Percentiles rank a stretch among this genome's conserved stretches.
Evolutionary conservation across 64 coral and sea anemone species (phyloP).

Genomic region (Dendrophyllia cribrosa): DNA sequence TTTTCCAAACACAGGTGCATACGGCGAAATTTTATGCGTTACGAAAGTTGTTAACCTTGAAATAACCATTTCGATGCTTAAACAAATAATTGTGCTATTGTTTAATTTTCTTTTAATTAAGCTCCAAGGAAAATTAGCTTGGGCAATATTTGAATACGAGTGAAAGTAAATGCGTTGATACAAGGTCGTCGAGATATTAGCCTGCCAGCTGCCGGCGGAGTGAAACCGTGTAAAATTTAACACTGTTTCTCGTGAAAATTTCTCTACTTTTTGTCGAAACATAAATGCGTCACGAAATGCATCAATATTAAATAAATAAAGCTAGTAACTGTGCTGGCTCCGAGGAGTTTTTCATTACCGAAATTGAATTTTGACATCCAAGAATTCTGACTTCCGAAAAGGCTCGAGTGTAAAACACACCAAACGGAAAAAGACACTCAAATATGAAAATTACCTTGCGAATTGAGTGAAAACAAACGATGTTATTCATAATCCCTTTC

Average conservation of each 20-base stretch:
- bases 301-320: neutral
- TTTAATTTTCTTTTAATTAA: constrained; percentile 39
- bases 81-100: constrained; percentile 39
- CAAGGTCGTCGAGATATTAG: neutral
- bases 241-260: neutral
- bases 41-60: neutral
- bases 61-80: neutral
- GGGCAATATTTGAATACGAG: neutral
- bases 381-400: constrained; percentile 17
- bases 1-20: neutral
- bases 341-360: neutral
- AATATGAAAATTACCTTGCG: neutral
- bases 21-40: neutral
- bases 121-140: constrained; percentile 5
- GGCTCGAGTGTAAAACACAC: neutral
- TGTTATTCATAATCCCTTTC: neutral
- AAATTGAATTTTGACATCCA: neutral
- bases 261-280: neutral
- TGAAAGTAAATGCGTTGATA: neutral
- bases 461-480: constrained; percentile 19
- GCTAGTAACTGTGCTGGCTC: neutral
- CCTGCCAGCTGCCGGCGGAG: neutral
- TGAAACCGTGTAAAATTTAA: neutral
- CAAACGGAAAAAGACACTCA: neutral
- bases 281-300: neutral